Percentiles rank a stretch among this genome's conserved stretches.
These are phyloP conservation scores for Clistopyga incitator DNA, from an alignment of 2,888 invertebrate species.

Conservation along the genomic window DNA sequence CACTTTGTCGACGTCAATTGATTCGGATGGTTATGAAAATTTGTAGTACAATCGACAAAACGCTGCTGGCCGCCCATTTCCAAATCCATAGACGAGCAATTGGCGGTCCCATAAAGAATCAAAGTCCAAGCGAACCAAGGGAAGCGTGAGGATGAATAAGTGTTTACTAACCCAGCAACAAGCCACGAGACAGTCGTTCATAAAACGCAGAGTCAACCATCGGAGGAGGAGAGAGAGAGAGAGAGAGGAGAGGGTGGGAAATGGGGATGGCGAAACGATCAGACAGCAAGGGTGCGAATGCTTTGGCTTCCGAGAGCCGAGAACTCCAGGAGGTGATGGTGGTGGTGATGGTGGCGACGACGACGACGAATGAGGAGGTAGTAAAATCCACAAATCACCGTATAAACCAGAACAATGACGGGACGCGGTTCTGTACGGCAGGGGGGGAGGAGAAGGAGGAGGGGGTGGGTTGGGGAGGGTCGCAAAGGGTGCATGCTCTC, in stretches of 20 bases:
- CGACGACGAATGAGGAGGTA: slow-evolving; percentile 70
- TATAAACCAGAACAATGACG: slow-evolving; percentile 84
- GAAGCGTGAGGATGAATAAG: background rate
- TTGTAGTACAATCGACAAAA: background rate
- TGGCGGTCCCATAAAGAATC: background rate
- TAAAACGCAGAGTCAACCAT: slow-evolving; percentile 30
- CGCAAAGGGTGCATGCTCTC: slow-evolving; percentile 63
- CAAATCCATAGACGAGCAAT: background rate
- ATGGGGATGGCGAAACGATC: slow-evolving; percentile 36
- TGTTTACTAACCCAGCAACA: slow-evolving; percentile 22
- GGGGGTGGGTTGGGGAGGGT: too few relatives aligned
- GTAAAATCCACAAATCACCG: slow-evolving; percentile 84
- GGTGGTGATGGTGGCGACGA: slow-evolving; percentile 57
- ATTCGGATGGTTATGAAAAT: too few relatives aligned
- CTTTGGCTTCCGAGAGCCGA: slow-evolving; percentile 34
- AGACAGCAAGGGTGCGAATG: slow-evolving; percentile 57
- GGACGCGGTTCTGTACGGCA: slow-evolving; percentile 72
- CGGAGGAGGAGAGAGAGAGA: too few relatives aligned
- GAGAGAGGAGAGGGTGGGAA: slow-evolving; percentile 22
- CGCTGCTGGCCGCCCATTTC: background rate
- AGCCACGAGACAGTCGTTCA: slow-evolving; percentile 41
- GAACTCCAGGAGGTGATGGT: slow-evolving; percentile 36
- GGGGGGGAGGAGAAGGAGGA: slow-evolving; percentile 60
- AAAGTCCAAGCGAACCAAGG: background rate
- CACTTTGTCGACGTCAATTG: background rate